These are phyloP conservation scores for Varroa destructor DNA, from an alignment of 1,140 invertebrate species.

Conservation along the genomic window DNA sequence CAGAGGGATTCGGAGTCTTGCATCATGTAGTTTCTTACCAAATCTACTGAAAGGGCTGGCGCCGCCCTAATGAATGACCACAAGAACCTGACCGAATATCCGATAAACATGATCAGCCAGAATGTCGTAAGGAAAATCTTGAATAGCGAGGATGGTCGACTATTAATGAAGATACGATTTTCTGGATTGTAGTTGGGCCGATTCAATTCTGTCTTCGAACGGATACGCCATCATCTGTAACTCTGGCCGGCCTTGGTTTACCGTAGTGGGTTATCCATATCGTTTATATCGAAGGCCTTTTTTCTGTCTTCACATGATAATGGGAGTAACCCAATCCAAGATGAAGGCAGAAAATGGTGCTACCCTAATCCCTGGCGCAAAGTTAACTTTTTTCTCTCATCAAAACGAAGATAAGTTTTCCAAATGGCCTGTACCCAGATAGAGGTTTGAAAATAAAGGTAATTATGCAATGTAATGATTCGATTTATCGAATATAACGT, in stretches of 20 bases:
- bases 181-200: constrained; percentile 7
- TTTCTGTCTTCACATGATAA: constrained; percentile 1
- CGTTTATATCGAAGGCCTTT: neutral
- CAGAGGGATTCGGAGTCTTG: constrained; percentile 48
- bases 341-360: neutral
- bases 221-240: neutral
- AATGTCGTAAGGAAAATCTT: constrained; percentile 6
- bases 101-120: neutral
- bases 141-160: neutral
- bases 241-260: neutral
- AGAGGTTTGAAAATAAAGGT: too few species aligned
- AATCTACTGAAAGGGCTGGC: neutral
- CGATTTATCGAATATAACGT: too few species aligned
- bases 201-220: neutral
- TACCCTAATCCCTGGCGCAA: neutral
- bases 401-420: constrained; percentile 6
- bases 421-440: too few species aligned
- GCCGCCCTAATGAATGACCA: constrained; percentile 2
- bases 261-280: neutral
- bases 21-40: constrained; percentile 3
- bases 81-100: neutral
- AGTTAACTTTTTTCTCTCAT: neutral
- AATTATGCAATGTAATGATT: too few species aligned
- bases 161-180: neutral
- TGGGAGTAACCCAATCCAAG: constrained; percentile 5